Base-by-base conservation (phyloP, 92 coral and sea anemone genomes). In the Epizoanthus fatuus region DNA sequence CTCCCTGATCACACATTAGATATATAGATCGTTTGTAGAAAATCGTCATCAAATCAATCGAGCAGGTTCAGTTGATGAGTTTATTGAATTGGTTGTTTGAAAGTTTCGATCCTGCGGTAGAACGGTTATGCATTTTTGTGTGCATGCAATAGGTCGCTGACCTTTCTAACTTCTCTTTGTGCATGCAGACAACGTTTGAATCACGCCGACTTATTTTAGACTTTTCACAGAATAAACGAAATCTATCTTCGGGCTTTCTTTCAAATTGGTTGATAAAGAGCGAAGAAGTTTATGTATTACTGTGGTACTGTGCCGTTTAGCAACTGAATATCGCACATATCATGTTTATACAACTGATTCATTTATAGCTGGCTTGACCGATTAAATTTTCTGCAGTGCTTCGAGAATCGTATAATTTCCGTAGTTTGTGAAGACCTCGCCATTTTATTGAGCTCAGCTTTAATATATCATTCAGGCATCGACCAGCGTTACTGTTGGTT, bases 121-220 rank as follows among this genome's bases (percentile, higher is more conserved):
- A 60, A 19, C 40, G 39, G 22, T 51, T 42, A 22, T 40, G 42
- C 29, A 32, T 56, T 57, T 58, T 52, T 14, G 14, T 19, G 47
- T 77, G 56, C 39, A 17, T 77, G 82, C 82, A 12, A 17, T 35
- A n/a, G 69, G 32, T 42, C 40, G 69, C 35, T 64, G 54, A 37
- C 69, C 65, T 57, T 16, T 15, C 7, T 22, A 8, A 45, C 44
- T 60, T 49, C 54, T 19, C 47, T 19, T 12, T 58, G 4, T 37
- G 22, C 42, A 47, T 37, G 22, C 42, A 47, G 71, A 42, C 19
- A 53, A 4, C 29, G 29, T 7, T 35, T 16, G 12, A 42, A 69
- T 60, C 71, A 60, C 39, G 58, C 57, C 16, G 53, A 62, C 25
- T 12, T 77, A 44, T 60, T 60, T 77, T 39, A 58, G 16, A 39